phyloP scores from a whole-genome alignment of 2,113 vertebrate genomes.

The Tursiops truncatus region DNA sequence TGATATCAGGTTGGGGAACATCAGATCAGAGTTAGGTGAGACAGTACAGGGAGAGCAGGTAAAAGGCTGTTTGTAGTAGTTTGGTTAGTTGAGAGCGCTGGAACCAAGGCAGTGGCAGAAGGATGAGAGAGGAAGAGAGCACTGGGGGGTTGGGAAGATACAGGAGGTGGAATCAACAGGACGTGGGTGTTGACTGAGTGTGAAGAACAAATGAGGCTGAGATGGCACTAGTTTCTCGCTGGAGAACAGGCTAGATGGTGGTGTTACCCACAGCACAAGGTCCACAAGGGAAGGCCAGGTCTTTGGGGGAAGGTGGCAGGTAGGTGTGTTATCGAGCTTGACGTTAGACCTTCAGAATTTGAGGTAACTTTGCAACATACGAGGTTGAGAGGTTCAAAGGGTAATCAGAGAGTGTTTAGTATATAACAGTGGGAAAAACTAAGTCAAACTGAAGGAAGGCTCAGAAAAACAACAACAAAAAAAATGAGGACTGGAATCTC shows the following conservation, averaged over 20 bases:
- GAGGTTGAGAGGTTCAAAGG: not conserved
- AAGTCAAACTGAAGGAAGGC: not conserved
- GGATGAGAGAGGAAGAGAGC: not conserved
- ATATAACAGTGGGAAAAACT: not conserved
- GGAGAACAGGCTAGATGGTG: not conserved
- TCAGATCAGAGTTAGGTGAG: not conserved
- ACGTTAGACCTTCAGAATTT: not conserved
- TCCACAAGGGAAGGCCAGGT: not conserved
- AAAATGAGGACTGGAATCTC: not conserved
- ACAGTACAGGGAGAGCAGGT: not conserved
- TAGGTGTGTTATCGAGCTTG: not conserved
- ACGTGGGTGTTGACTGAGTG: not conserved
- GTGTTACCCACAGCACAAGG: rapidly evolving
- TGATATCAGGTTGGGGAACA: not conserved
- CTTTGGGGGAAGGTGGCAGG: not conserved
- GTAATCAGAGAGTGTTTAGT: not conserved
- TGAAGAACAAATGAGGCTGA: not conserved
- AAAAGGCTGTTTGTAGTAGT: not conserved
- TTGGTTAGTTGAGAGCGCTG: not conserved
- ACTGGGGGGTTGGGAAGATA: not conserved
- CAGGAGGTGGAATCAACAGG: not conserved
- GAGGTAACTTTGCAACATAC: not conserved
- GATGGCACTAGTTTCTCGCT: not conserved
- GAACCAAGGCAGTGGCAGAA: not conserved
- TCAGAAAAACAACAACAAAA: not conserved